Base-by-base conservation (phyloP, 2,888 invertebrate genomes). In the Apodemia zela region DNA sequence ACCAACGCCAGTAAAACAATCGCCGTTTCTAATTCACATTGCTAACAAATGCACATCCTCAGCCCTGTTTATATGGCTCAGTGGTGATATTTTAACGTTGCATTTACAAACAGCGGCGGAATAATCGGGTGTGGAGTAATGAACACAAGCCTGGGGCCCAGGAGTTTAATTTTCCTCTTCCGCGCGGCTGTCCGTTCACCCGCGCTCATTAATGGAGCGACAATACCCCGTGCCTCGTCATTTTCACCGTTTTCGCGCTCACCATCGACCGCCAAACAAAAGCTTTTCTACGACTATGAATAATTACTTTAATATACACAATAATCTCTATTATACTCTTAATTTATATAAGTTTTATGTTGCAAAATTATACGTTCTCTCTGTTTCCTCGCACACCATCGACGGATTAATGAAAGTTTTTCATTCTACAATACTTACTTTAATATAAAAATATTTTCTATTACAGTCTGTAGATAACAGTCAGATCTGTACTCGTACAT, bases 151-250 rank as follows among this genome's bases (percentile, higher is more conserved):
- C 85, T 73, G 81, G 82, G 87, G 89, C 89, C 85, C 88, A 85
- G 85, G 85, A 87, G 89, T 89, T 91, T 91, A 91, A 91, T 91
- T 91, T 91, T 91, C 90, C 90, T 91, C 85, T 91, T 91, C 90
- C 90, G 88, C 81, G 74, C 79, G 77, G 78, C 82, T 82, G 80
- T 84, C 83, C 82, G 81, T 78, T 78, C 71, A 70, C 72, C 81
- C 73, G 77, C 75, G 85, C 85, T 88, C 87, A 87, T 88, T 88
- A 87, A 83, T 82, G 82, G 71, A 74, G 82, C 85, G 84, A 89
- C 89, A 89, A 88, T 89, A 84, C 82, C 80, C 82, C 80, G 83
- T 84, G 85, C 86, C 82, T 83, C 87, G 80, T 86, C 87, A 89
- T 85, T 85, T 84, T 83, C 68, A 67, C 66, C 68, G 8, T 25